Evolutionary conservation across 2,113 vertebrate genomes (phyloP).

Genomic region (Melierax canorus): DNA sequence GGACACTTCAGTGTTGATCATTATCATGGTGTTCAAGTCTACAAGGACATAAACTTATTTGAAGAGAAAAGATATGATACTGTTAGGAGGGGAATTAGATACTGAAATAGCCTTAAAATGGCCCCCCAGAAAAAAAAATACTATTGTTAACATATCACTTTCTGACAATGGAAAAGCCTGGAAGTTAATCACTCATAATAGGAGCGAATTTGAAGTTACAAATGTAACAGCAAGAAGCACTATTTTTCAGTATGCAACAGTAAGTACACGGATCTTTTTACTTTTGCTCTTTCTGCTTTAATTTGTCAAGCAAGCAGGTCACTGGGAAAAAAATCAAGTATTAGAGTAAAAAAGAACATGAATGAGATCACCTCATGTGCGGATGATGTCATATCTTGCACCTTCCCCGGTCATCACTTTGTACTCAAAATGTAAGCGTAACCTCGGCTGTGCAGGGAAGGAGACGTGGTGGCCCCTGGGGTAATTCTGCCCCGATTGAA

Average conservation of each 20-base stretch:
- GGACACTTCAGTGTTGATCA: background rate
- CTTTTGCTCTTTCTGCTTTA: background rate
- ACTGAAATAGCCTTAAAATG: background rate
- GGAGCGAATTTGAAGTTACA: background rate
- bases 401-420: background rate
- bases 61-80: background rate
- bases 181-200: background rate
- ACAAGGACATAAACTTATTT: background rate
- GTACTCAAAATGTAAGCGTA: background rate
- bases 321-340: background rate
- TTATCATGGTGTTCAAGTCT: background rate
- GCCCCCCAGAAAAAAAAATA: background rate
- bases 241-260: background rate
- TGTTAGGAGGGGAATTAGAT: background rate
- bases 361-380: background rate
- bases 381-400: background rate
- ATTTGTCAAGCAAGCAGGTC: background rate
- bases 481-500: background rate
- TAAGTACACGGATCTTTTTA: background rate
- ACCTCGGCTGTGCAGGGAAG: background rate
- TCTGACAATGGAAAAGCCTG: background rate
- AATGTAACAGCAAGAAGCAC: background rate
- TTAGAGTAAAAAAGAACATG: background rate
- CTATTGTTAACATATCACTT: background rate
- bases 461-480: background rate